Conservation (phyloP, 1,140 invertebrate genomes). For the Trachelipus rathkii region DNA sequence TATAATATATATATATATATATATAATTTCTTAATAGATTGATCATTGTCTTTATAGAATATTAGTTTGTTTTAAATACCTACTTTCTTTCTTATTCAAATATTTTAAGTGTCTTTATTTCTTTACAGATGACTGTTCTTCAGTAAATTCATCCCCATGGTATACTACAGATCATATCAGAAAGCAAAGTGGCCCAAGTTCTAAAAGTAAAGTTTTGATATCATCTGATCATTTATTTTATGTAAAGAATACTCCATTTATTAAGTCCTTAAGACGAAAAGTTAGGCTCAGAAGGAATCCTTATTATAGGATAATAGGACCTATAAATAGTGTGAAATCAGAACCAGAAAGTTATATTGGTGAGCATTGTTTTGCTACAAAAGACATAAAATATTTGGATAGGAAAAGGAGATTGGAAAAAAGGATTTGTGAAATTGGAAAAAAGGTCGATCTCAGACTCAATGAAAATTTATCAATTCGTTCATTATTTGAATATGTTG, state of each 20-base stretch:
- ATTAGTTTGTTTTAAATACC: no score
- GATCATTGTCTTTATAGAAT: no score
- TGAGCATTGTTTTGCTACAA: not conserved
- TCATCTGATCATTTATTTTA: constrained; percentile 6
- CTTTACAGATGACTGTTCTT: not conserved
- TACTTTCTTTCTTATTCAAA: no score
- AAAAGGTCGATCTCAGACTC: not conserved
- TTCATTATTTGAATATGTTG: not conserved
- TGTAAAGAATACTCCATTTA: not conserved
- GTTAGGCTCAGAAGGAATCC: not conserved
- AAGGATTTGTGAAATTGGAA: not conserved
- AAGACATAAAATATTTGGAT: not conserved
- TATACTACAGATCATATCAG: not conserved
- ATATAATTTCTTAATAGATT: no score
- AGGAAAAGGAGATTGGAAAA: not conserved
- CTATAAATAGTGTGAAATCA: not conserved
- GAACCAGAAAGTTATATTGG: not conserved
- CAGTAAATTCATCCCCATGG: not conserved
- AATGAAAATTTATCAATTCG: not conserved
- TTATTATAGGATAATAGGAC: not conserved
- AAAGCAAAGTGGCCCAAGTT: not conserved
- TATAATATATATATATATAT: no score
- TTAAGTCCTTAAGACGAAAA: not conserved
- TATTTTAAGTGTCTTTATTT: not conserved
- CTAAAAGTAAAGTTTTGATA: not conserved